These are phyloP conservation scores for Todiramphus chloris DNA, from an alignment of 2,113 vertebrate genomes.

Conservation along the genomic window DNA sequence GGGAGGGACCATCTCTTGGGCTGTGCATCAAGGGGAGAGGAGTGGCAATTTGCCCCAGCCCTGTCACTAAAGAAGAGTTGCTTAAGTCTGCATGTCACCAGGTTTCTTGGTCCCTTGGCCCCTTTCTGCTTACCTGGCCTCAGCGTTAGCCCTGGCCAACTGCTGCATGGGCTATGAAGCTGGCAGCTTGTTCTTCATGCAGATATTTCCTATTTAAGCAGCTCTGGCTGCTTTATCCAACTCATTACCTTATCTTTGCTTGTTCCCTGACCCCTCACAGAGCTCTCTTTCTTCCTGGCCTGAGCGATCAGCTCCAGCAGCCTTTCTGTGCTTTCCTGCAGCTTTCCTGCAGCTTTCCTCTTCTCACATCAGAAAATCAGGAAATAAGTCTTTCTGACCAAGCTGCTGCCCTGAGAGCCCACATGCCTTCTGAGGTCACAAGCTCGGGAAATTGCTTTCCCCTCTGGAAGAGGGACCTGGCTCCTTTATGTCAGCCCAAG, in stretches of 20 bases:
- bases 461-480: neutral
- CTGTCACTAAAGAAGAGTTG: neutral
- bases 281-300: neutral
- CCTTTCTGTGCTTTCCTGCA: neutral
- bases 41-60: neutral
- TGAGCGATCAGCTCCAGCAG: accelerated
- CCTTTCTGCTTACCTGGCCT: neutral
- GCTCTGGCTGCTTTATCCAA: neutral
- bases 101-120: neutral
- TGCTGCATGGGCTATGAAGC: neutral
- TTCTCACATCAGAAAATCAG: neutral
- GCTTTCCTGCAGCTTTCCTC: neutral
- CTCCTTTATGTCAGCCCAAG: neutral
- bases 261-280: neutral
- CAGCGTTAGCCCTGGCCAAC: neutral
- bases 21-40: neutral
- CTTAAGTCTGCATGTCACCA: neutral
- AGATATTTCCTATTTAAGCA: neutral
- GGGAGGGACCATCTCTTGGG: neutral
- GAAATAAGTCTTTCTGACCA: neutral
- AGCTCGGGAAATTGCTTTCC: neutral
- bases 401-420: neutral
- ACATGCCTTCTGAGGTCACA: neutral
- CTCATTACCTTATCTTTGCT: neutral
- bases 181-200: neutral